Evolutionary conservation across 2,113 vertebrate genomes (phyloP).

Genomic region (Eleginops maclovinus): DNA sequence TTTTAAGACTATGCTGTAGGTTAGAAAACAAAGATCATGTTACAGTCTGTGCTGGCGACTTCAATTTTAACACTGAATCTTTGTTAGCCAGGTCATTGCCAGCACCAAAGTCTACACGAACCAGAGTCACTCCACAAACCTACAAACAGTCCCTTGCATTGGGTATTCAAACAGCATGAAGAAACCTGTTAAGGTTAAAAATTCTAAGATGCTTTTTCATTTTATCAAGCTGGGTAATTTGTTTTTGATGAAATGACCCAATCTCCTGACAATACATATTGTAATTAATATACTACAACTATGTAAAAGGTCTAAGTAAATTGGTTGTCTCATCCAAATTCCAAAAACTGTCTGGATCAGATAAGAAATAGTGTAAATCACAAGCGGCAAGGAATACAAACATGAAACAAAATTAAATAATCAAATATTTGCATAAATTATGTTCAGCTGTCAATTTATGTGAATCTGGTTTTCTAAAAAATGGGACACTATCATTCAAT

Average conservation of each 20-base stretch:
- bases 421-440: slow-evolving; percentile 8
- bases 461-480: slow-evolving; percentile 1
- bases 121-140: neutral
- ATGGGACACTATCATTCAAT: neutral
- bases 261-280: neutral
- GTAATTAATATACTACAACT: neutral
- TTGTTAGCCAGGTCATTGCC: too few species aligned
- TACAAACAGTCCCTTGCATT: neutral
- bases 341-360: neutral
- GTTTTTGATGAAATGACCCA: neutral
- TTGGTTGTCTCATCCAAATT: too few species aligned
- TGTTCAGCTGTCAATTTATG: neutral
- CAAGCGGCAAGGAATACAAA: slow-evolving; percentile 1
- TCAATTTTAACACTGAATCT: neutral
- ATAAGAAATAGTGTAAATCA: too few species aligned
- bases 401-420: neutral
- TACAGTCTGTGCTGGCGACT: neutral
- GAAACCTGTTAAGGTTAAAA: neutral
- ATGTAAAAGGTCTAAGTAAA: too few species aligned
- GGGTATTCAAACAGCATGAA: neutral
- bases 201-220: neutral
- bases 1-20: neutral
- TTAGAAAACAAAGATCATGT: neutral
- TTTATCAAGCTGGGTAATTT: too few species aligned
- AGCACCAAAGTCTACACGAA: neutral